phyloP scores from a whole-genome alignment of 2,797 vertebrate species.

The Siniperca scherzeri region DNA sequence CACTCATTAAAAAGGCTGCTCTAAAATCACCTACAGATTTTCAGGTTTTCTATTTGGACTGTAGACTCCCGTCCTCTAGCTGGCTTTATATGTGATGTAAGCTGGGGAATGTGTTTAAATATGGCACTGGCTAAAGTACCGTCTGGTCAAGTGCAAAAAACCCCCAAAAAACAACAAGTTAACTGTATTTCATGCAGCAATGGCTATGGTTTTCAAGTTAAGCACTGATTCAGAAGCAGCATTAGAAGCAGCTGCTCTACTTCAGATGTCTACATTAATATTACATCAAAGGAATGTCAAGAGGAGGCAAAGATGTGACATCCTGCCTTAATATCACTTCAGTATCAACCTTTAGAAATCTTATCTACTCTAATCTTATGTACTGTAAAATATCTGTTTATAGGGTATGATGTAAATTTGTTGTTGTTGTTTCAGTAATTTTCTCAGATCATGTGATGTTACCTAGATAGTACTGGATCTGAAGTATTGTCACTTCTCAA shows the following conservation, averaged over 20 bases:
- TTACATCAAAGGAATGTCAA: slow-evolving; percentile 34
- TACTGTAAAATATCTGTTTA: not conserved
- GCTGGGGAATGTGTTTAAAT: not conserved
- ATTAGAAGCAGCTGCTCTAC: slow-evolving; percentile 23
- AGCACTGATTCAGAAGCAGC: slow-evolving; percentile 17
- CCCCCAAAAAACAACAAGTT: not conserved
- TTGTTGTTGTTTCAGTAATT: too few species aligned
- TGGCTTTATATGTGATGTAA: not conserved
- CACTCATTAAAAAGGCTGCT: not conserved
- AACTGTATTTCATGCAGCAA: not conserved
- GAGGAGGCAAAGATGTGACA: not conserved
- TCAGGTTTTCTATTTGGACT: too few species aligned
- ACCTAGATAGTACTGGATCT: not conserved
- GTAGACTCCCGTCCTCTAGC: not conserved
- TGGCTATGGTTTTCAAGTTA: slow-evolving; percentile 11
- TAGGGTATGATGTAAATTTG: not conserved
- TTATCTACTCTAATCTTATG: too few species aligned
- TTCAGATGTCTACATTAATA: slow-evolving; percentile 36
- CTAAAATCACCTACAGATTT: not conserved
- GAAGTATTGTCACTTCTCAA: not conserved
- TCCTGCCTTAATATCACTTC: slow-evolving; percentile 8
- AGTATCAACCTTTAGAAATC: not conserved
- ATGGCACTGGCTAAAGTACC: not conserved
- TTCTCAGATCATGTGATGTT: not conserved
- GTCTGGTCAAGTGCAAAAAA: not conserved